phyloP scores from a whole-genome alignment of 1,140 invertebrate genomes.

The Gerris buenoi region DNA sequence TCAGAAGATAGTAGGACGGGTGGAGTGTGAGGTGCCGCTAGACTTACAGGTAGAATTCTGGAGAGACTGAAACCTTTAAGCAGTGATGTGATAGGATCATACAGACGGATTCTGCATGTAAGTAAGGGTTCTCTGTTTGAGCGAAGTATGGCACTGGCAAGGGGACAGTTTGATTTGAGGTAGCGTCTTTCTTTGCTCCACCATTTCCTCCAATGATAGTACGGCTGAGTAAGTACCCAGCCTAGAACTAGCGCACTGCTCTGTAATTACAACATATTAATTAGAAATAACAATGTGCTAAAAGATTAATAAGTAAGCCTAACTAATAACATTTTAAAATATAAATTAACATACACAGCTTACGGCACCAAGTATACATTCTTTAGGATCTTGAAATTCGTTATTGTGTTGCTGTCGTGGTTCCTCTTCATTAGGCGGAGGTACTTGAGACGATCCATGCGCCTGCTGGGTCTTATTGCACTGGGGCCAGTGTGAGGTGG shows the following conservation, averaged over 20 bases:
- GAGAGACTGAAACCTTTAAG: not conserved
- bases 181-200: not conserved
- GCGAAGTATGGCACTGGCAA: not conserved
- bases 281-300: not conserved
- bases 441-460: not conserved
- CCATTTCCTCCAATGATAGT: conserved; percentile 4
- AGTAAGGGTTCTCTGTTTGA: not conserved
- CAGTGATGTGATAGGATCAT: not conserved
- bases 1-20: not conserved
- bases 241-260: conserved; percentile 12
- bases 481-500: not conserved
- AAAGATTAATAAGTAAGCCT: not conserved
- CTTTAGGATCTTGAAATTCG: not conserved
- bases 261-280: conserved; percentile 6
- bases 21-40: not conserved
- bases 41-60: not conserved
- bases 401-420: not conserved
- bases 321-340: not conserved
- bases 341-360: conserved; percentile 11
- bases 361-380: not conserved
- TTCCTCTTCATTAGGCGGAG: not conserved
- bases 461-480: not conserved
- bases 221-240: conserved; percentile 7
- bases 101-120: not conserved
- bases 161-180: not conserved